Base-by-base conservation (phyloP, 1,140 invertebrate species). In the Andricus grossulariae region DNA sequence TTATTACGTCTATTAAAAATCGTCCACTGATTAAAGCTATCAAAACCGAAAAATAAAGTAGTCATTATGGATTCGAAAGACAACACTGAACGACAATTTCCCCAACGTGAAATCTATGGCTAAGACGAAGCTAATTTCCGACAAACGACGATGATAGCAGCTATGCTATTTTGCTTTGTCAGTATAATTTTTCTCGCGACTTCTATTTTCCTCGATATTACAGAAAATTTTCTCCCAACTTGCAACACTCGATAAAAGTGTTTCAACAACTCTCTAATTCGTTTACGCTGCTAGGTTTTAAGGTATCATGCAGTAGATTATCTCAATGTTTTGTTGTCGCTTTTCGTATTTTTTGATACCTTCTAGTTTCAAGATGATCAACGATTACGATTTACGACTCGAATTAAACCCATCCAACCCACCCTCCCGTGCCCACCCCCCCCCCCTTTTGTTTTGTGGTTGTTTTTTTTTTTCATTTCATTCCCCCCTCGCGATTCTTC, bases 81-180 rank as follows among this genome's bases (percentile, higher is more conserved):
- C n/a, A 7, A 85, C 86, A 86, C 88, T 87, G n/a, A 18, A 54
- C 18, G 6, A 18, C 52, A 19, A 19, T 3, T 54, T n/a, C 52
- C n/a, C 16, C 4, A 88, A 89, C 88, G 88, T 89, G 88, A 89
- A 82, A 88, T 88, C 88, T 88, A 88, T 84, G 85, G 32, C 60
- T 45, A 45, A 66, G 72, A 76, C 60, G 13, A 66, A n/a, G 12
- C 60, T 66, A 16, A 10, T 66, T 32, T 66, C 32, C 32, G 60
- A 66, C 39, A 45, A 60, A 66, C 21, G 39, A 66, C 15, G 57
- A 66, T 13, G 60, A 66, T 66, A 66, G 60, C 60, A 66, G 60
- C 60, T 66, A 66, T 39, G 60, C 60, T 66, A 66, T 55, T 18
- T 18, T 66, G 60, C 60, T 66, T 66, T 66, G 60, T 66, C 60